Conservation (phyloP, 2,797 vertebrate genomes). For the Gorsachius magnificus region DNA sequence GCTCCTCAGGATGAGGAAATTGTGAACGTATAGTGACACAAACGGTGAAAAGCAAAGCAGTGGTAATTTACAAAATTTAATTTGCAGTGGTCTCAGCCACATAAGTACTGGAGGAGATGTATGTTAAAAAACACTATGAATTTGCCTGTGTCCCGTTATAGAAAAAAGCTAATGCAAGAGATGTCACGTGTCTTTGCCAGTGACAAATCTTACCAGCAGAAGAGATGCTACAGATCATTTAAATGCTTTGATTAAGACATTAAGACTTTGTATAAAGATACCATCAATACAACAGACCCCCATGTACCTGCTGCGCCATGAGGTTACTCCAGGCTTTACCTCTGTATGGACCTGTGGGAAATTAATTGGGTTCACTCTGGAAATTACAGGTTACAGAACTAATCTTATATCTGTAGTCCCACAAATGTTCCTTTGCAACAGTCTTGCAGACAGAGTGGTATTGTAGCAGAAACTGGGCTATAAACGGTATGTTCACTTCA, state of each 20-base stretch:
- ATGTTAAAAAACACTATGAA: constrained; percentile 2
- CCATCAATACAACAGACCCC: not conserved
- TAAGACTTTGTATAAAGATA: not conserved
- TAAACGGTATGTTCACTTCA: not conserved
- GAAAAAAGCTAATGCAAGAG: not conserved
- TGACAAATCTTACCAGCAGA: not conserved
- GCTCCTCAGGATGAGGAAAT: not conserved
- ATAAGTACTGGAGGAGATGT: not conserved
- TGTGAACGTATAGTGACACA: not conserved
- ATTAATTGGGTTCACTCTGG: not conserved
- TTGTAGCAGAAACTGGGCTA: not conserved
- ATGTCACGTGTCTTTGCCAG: not conserved
- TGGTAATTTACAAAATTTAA: constrained; percentile 12
- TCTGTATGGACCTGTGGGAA: no score
- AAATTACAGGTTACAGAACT: not conserved
- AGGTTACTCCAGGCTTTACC: not conserved
- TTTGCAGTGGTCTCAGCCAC: not conserved
- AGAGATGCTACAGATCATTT: not conserved
- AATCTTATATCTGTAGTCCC: not conserved
- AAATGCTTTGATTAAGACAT: not conserved
- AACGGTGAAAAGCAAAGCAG: constrained; percentile 17
- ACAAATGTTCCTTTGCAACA: not conserved
- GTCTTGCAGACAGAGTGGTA: not conserved
- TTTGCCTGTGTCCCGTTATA: not conserved
- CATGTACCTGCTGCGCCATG: not conserved